Base-by-base conservation (phyloP, 2,113 vertebrate species). In the Cisticola juncidis region DNA sequence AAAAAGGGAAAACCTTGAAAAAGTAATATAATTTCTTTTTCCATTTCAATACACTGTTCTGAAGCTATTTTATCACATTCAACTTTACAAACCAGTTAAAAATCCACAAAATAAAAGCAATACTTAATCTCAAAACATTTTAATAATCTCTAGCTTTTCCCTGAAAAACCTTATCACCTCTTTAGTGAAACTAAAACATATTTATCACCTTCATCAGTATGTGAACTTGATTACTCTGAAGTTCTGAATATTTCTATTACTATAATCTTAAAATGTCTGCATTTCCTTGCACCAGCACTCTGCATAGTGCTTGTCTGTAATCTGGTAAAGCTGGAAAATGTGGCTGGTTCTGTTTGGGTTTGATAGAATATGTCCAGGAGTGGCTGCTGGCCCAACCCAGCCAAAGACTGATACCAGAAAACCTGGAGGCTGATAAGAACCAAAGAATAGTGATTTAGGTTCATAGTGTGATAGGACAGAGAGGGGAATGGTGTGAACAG, bases 331-430 rank as follows among this genome's bases (percentile, higher is more conserved):
- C 31, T 70, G 42, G 51, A 62, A 38, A 80, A 33, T n/a, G 28
- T 5, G 1, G 4, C 33, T 78, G 29, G 45, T 56, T 81, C 9
- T 17, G 29, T 19, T 1, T 0, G 21, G 9, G 3, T 47, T 51
- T 40, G 17, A 73, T 15, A 33, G 31, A 73, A 50, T 50, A 60
- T 35, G 35, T 14, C 26, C n/a, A 3, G 4, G 14, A 69, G 54
- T 12, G 11, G 25, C n/a, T 47, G 11, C 76, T 71, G 35, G 23
- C 33, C 70, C 62, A 72, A 48, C 29, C 15, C n/a, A 65, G 18
- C 14, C 28, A 9, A 28, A 44, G 53, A 22, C 5, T 6, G 5
- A 22, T 26, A 36, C 6, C 33, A 64, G 38, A 84, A 71, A 66
- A 54, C 28, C 25, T 57, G 36, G 3, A 10, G 9, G 25, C 2